phyloP scores from a whole-genome alignment of 1,140 invertebrate species.

The Pentalonia nigronervosa region DNA sequence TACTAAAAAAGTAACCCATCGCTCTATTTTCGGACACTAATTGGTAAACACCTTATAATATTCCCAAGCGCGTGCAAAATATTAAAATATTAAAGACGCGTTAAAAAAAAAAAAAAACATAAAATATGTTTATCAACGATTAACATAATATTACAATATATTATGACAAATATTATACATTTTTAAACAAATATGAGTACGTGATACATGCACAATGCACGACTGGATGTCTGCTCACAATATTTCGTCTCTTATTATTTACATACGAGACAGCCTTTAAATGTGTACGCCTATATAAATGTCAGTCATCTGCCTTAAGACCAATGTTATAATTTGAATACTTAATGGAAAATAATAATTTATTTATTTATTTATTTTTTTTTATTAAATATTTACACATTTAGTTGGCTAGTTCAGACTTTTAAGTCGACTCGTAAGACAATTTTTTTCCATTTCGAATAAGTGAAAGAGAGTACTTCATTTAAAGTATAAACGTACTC shows the following conservation, averaged over 20 bases:
- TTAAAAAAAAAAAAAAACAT: not conserved
- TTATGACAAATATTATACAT: not conserved
- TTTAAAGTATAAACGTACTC: not conserved
- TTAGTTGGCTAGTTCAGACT: not conserved
- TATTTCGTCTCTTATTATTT: not conserved
- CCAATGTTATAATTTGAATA: not conserved
- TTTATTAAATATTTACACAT: not conserved
- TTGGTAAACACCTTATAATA: not conserved
- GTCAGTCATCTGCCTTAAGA: not conserved
- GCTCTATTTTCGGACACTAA: not conserved
- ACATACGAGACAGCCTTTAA: not conserved
- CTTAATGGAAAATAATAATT: not conserved
- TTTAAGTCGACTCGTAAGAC: not conserved
- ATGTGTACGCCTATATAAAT: not conserved
- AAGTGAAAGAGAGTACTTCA: not conserved
- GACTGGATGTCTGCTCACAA: not conserved
- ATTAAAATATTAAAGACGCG: not conserved
- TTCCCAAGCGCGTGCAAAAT: not conserved
- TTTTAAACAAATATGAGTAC: not conserved
- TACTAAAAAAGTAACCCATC: not conserved
- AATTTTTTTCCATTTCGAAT: not conserved
- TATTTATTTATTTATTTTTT: not conserved
- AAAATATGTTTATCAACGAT: not conserved
- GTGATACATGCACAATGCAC: not conserved
- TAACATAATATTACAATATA: not conserved